Evolutionary conservation across 1,140 invertebrate species (phyloP).

Genomic region (Forficula auricularia): DNA sequence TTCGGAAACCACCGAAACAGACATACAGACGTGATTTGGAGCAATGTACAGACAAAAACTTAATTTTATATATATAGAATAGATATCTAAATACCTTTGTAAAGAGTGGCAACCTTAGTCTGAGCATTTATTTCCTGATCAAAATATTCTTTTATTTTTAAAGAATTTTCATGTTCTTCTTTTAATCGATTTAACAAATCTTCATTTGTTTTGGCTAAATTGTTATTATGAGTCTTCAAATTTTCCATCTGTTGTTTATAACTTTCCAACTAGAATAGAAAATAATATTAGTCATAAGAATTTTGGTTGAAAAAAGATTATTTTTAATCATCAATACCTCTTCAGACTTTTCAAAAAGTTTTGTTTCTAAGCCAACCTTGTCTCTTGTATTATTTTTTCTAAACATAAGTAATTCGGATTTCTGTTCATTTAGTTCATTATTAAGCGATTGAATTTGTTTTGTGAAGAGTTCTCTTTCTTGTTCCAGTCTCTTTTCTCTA

Average conservation of each 20-base stretch:
- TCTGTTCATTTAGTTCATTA: conserved; percentile 53
- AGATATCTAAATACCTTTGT: conserved; percentile 42
- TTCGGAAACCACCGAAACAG: too few species aligned
- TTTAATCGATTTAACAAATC: conserved; percentile 52
- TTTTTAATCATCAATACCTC: conserved; percentile 41
- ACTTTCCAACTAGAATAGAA: conserved; percentile 22
- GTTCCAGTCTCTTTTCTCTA: conserved; percentile 60
- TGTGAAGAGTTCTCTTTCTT: conserved; percentile 52
- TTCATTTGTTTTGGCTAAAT: conserved; percentile 49
- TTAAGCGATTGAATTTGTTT: conserved; percentile 59
- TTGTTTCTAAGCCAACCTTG: conserved; percentile 52
- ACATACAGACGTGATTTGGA: too few species aligned
- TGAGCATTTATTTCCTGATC: conserved; percentile 70
- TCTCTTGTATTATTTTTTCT: conserved; percentile 54
- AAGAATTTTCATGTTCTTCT: conserved; percentile 53
- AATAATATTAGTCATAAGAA: not conserved
- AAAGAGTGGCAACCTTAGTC: conserved; percentile 64
- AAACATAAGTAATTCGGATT: conserved; percentile 53
- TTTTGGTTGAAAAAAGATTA: not conserved
- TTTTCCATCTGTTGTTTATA: conserved; percentile 40
- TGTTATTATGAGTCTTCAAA: conserved; percentile 45
- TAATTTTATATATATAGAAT: conserved; percentile 5
- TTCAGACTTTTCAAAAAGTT: conserved; percentile 59
- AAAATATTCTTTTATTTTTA: conserved; percentile 61
- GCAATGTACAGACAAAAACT: too few species aligned